Evolutionary conservation across 2,113 vertebrate genomes (phyloP), one percentile per base, ranked within the genome.

Genomic region (Lates calcarifer): DNA sequence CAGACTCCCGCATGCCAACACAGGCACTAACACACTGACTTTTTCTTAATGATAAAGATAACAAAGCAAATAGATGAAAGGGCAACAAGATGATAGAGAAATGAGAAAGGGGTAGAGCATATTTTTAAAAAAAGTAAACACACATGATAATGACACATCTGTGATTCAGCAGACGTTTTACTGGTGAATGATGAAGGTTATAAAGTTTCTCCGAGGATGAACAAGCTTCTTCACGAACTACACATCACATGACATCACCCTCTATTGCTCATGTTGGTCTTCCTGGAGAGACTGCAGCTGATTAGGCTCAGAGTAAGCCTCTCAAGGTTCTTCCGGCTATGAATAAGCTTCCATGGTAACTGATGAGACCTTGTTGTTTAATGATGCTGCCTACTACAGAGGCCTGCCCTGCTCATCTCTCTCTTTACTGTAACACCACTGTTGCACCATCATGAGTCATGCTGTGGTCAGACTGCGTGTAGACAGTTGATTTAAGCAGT

Each of bases 331-430:
- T 89, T 62, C 73, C 12, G 41, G 61, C 75, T 24, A 43, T 74
- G 82, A 89, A 77, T 89, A 49, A 78, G 81, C 65, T 76, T 76
- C 87, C 81, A 83, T 90, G 83, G 89, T 57, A 89, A 88, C 81
- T 43, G 77, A 86, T 64, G 37, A 89, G 83, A 68, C 39, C 62
- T 79, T 65, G 67, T 79, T 65, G 67, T 90, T 84, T 84, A 81
- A 74, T 45, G 82, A 77, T 64, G 55, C 71, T 37, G 56, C 60
- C 60, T 77, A 39, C 49, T 67, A 18, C 64, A 64, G 57, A 66
- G 39, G 62, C 37, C 47, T 0, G 72, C 69, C 66, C 61, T 5
- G 35, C 26, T 82, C 79, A 47, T 57, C 68, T 53, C 68, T 12
- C 20, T 66, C 49, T 83, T 86, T 81, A 84, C 78, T 20, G 77